Conservation (phyloP, 2,113 vertebrate species). For the Centrocercus urophasianus region DNA sequence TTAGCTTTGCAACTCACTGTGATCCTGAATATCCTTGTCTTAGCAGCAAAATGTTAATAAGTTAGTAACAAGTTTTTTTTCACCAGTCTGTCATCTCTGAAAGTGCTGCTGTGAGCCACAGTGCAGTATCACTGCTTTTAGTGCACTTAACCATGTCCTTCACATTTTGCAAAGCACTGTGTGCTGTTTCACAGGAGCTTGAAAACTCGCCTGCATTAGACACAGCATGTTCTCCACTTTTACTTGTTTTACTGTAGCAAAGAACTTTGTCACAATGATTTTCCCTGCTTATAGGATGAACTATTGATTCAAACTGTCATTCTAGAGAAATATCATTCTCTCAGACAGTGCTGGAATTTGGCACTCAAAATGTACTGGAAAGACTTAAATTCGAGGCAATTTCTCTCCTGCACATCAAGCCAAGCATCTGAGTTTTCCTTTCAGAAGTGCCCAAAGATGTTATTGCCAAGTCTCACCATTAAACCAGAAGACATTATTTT, state of each 20-base stretch:
- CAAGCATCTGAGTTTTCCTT: constrained; percentile 44
- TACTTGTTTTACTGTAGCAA: not conserved
- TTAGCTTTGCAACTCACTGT: constrained; percentile 31
- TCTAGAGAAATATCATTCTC: constrained; percentile 7
- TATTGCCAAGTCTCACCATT: constrained; percentile 34
- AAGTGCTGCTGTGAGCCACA: not conserved
- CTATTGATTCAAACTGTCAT: not conserved
- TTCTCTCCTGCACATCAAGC: not conserved
- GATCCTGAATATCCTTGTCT: not conserved
- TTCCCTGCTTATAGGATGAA: constrained; percentile 13
- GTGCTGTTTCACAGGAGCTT: not conserved
- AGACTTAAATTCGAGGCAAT: constrained; percentile 29
- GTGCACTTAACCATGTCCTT: not conserved
- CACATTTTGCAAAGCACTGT: not conserved
- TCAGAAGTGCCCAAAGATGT: constrained; percentile 32
- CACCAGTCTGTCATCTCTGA: not conserved
- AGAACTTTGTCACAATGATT: not conserved
- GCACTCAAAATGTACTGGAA: constrained; percentile 8
- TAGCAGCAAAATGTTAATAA: not conserved
- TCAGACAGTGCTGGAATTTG: constrained; percentile 35
- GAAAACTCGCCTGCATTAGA: not conserved
- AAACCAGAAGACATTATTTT: constrained; percentile 26
- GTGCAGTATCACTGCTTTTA: not conserved
- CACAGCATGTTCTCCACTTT: not conserved
- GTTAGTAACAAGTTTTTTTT: not conserved